Evolutionary conservation across 2,797 vertebrate genomes (phyloP).

Genomic region (Eospalax fontanierii): DNA sequence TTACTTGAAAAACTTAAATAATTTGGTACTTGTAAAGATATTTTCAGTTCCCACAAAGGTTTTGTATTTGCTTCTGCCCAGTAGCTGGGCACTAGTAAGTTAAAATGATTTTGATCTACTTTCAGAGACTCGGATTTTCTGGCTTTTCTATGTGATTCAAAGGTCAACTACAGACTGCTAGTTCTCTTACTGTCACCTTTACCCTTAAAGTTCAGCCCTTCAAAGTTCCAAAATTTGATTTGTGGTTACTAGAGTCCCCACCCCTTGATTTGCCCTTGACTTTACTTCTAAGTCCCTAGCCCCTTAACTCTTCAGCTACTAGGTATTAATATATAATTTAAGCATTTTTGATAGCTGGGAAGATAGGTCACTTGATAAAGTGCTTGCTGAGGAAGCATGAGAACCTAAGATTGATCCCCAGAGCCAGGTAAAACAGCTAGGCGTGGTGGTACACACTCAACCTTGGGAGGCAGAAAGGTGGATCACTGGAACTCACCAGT

Average conservation of each 20-base stretch:
- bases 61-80: constrained; percentile 33
- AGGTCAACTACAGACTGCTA: neutral
- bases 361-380: too few species aligned
- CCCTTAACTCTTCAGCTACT: too few species aligned
- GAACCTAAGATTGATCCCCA: too few species aligned
- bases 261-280: neutral
- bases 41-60: constrained; percentile 15
- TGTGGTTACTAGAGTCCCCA: neutral
- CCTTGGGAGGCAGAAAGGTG: too few species aligned
- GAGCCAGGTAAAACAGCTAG: too few species aligned
- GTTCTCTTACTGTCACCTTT: neutral
- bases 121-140: constrained; percentile 13
- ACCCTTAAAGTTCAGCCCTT: neutral
- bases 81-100: constrained; percentile 1
- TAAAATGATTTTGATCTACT: constrained; percentile 28
- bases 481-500: too few species aligned
- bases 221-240: neutral
- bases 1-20: constrained; percentile 58
- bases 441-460: too few species aligned
- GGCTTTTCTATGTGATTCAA: neutral
- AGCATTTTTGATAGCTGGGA: neutral
- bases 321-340: too few species aligned
- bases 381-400: too few species aligned
- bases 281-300: too few species aligned
- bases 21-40: constrained; percentile 8